phyloP scores from a whole-genome alignment of 2,797 vertebrate species.

The Spea hammondii region DNA sequence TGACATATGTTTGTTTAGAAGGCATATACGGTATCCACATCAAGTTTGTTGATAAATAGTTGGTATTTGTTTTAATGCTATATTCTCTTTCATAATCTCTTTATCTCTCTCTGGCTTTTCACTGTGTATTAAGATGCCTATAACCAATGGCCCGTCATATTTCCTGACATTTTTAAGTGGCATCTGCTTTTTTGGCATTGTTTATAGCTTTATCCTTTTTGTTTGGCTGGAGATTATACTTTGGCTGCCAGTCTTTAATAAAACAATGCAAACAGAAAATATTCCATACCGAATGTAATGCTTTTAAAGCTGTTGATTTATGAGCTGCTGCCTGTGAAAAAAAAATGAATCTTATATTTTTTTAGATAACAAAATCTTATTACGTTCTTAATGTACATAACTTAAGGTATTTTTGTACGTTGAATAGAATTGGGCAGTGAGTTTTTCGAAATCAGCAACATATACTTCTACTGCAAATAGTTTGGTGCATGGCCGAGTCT shows the following conservation, averaged over 20 bases:
- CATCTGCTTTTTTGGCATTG: constrained; percentile 47
- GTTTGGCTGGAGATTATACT: constrained; percentile 17
- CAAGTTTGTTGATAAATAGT: no score
- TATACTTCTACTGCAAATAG: no score
- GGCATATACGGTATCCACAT: no score
- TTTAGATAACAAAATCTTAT: constrained; percentile 5
- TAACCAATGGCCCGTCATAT: constrained; percentile 27
- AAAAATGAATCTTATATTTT: constrained; percentile 9
- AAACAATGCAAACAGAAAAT: constrained; percentile 19
- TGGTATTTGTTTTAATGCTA: no score
- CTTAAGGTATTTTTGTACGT: background rate
- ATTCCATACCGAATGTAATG: constrained; percentile 24
- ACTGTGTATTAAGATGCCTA: constrained; percentile 5
- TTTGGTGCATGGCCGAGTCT: no score
- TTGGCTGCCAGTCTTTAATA: constrained; percentile 34
- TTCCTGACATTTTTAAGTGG: constrained; percentile 45
- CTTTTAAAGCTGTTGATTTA: constrained; percentile 19
- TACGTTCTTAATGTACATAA: background rate
- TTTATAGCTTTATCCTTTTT: constrained; percentile 9
- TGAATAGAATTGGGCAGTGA: constrained; percentile 8
- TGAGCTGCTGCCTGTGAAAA: constrained; percentile 6
- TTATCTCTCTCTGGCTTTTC: constrained; percentile 23
- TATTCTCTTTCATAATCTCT: constrained; percentile 10
- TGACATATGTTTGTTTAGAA: no score
- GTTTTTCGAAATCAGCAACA: background rate